Percentiles rank a stretch among this genome's conserved stretches.
Conservation (phyloP, 2,888 invertebrate genomes). For the Bombylius major region DNA sequence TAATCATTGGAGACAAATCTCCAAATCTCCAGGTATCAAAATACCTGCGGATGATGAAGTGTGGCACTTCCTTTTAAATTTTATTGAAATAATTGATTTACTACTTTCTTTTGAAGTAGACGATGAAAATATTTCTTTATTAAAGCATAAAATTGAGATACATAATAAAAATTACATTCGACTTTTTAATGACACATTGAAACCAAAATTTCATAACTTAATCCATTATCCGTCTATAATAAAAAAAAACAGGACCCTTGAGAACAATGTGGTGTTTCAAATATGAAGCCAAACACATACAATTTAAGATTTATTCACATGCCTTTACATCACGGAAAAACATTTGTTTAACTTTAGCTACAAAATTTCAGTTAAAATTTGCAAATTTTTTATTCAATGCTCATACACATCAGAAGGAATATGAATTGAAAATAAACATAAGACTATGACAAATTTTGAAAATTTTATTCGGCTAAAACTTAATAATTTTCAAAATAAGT, state of each 20-base stretch:
- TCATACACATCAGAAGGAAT: no score
- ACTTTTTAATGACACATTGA: not conserved
- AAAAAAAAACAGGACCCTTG: constrained; percentile 11
- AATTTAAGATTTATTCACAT: not conserved
- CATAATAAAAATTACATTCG: constrained; percentile 8
- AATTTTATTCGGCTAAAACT: no score
- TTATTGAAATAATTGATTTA: constrained; percentile 18
- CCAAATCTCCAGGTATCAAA: no score
- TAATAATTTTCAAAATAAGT: no score
- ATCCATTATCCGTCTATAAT: constrained; percentile 14
- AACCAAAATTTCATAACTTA: constrained; percentile 12
- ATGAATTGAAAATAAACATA: no score
- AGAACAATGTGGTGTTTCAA: constrained; percentile 11
- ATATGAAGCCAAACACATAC: no score
- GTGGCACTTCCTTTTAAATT: constrained; percentile 18
- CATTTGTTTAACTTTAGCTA: constrained; percentile 8
- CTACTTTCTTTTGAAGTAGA: constrained; percentile 10
- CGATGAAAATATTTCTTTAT: constrained; percentile 7
- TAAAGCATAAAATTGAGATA: constrained; percentile 5
- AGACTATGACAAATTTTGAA: no score
- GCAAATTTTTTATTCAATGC: not conserved
- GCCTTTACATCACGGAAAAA: not conserved
- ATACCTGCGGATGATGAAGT: constrained; percentile 17
- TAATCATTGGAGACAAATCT: constrained; percentile 21
- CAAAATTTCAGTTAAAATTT: constrained; percentile 12